Evolutionary conservation across 2,113 vertebrate genomes (phyloP).

Genomic region (Nerophis lumbriciformis): DNA sequence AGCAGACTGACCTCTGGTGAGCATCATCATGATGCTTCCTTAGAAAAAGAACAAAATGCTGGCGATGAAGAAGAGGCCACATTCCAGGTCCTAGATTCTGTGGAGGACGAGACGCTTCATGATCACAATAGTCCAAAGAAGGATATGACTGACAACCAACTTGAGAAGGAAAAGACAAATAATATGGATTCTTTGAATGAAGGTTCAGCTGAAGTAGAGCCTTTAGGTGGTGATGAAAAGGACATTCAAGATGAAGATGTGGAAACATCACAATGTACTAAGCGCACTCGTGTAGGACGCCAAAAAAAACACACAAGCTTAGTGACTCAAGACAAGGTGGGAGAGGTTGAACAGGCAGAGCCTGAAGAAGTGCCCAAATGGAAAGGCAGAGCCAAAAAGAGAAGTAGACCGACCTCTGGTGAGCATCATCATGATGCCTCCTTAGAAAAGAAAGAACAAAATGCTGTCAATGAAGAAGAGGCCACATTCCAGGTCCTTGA

Average conservation of each 20-base stretch:
- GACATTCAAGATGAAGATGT: too few relatives aligned
- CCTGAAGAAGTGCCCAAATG: not conserved
- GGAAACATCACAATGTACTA: too few relatives aligned
- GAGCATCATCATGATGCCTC: not conserved
- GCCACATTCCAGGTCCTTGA: too few relatives aligned
- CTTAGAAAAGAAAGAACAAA: not conserved
- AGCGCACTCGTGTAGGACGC: too few relatives aligned
- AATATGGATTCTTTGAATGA: too few relatives aligned
- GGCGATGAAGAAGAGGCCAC: conserved; percentile 8
- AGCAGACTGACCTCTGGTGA: too few relatives aligned
- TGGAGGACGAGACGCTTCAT: conserved; percentile 13
- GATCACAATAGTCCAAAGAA: conserved; percentile 3
- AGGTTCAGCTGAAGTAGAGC: too few relatives aligned
- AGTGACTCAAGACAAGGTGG: conserved; percentile 26
- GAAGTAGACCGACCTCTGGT: conserved; percentile 18
- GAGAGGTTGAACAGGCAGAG: conserved; percentile 17
- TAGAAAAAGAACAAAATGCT: not conserved
- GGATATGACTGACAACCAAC: too few relatives aligned
- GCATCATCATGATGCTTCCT: not conserved
- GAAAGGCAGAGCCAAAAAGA: conserved; percentile 11
- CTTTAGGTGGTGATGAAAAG: too few relatives aligned
- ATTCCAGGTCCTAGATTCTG: conserved; percentile 40
- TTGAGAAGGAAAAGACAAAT: too few relatives aligned
- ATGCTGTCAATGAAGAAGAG: not conserved
- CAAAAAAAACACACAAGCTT: conserved; percentile 2